Percentiles rank a stretch among this genome's conserved stretches.
Conservation (phyloP, 2,113 vertebrate species). For the Strigops habroptila region DNA sequence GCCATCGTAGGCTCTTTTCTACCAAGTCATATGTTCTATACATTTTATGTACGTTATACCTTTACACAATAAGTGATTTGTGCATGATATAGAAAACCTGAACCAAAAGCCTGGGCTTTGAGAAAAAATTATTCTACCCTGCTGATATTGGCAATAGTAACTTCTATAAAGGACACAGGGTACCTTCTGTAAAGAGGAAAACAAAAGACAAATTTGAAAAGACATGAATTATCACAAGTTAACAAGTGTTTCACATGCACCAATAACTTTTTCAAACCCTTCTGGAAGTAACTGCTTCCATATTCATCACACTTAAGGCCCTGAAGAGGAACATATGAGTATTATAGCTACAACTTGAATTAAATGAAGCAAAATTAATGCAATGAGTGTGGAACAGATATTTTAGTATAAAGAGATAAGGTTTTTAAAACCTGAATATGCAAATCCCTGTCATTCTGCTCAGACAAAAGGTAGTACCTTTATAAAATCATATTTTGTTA, state of each 20-base stretch:
- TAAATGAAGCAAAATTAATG: not conserved
- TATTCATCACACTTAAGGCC: conserved; percentile 44
- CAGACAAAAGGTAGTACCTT: not conserved
- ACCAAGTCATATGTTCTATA: not conserved
- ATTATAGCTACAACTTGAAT: conserved; percentile 11
- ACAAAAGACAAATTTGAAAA: conserved; percentile 36
- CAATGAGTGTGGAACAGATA: not conserved
- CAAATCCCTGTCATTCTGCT: not conserved
- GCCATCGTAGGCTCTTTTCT: not conserved
- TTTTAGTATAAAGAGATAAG: not conserved
- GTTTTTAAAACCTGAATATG: not conserved
- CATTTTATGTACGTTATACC: not conserved
- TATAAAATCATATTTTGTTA: not conserved
- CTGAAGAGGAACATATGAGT: not conserved
- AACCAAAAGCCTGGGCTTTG: not conserved
- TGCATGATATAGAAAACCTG: not conserved
- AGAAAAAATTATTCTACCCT: not conserved
- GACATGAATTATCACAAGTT: not conserved
- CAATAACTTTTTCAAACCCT: conserved; percentile 27
- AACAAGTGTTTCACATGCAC: not conserved
- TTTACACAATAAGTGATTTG: not conserved
- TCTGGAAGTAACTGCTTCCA: conserved; percentile 44
- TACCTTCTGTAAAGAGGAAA: conserved; percentile 1
- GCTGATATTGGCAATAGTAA: not conserved
- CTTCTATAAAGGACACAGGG: not conserved